Base-by-base conservation (phyloP, 2,113 vertebrate genomes). In the Anoplopoma fimbria region DNA sequence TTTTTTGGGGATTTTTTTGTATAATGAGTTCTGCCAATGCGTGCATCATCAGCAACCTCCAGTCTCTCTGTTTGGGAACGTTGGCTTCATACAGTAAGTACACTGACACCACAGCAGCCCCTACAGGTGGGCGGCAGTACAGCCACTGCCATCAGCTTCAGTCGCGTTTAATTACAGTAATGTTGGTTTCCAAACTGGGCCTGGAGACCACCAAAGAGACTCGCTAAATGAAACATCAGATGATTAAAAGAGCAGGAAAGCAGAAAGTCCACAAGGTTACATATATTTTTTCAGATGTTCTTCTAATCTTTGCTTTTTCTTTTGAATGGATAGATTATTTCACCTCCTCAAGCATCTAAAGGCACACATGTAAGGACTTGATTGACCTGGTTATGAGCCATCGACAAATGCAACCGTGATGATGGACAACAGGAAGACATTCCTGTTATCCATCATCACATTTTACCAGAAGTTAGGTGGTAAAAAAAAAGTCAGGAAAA, bases 31-130 rank as follows among this genome's bases (percentile, higher is more conserved):
- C 65, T 77, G 77, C 73, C 74, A 71, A 73, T 74, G 33, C 4
- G 77, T 88, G 84, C 87, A 89, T 63, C 58, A 70, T 71, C 70
- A 77, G 69, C 68, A 74, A 70, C 67, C 61, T 82, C 19, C 53
- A 25, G 40, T 53, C 49, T 55, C 68, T 84, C 71, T 65, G 71
- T 23, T 81, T 42, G 34, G 79, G 58, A 67, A 70, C 34, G 12
- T 14, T 31, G 36, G 25, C 34, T 61, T 69, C 21, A 36, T 10
- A 38, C 38, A 23, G 42, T 1, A 13, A 55, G 6, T 61, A 75
- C 51, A 57, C 47, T 67, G 82, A 75, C 77, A 87, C 88, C 89
- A 94, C 92, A 94, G 91, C 91, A 83, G 74, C 93, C 75, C 91
- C 92, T 79, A 81, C 84, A 85, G 92, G 77, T 17, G 19, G 13